Evolutionary conservation across 2,113 vertebrate genomes (phyloP).

Genomic region (Larimichthys polyactis): DNA sequence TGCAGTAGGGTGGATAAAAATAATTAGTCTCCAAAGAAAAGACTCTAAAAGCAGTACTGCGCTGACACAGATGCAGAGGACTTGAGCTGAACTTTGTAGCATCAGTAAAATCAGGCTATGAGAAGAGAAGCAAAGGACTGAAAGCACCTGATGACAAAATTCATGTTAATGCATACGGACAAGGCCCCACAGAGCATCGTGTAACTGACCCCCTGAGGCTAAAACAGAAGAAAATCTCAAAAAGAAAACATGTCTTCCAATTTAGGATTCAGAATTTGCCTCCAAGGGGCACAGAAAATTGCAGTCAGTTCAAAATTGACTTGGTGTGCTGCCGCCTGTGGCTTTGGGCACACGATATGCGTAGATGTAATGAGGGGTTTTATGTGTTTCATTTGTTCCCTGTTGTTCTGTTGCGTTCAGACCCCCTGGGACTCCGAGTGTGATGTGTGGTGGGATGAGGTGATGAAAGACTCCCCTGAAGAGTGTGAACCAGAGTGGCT

Average conservation of each 20-base stretch:
- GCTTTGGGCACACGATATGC: background rate
- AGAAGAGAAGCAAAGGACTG: too few species aligned
- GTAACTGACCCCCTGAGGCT: background rate
- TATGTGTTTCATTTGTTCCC: slow-evolving; percentile 14
- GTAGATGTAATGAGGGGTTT: slow-evolving; percentile 14
- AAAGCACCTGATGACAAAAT: background rate
- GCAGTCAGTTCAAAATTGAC: background rate
- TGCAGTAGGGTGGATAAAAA: background rate
- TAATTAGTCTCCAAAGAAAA: background rate
- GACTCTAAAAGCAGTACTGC: background rate
- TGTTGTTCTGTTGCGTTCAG: slow-evolving; percentile 59
- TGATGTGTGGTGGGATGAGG: slow-evolving; percentile 86
- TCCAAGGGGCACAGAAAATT: background rate
- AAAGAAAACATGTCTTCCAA: background rate
- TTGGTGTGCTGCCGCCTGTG: slow-evolving; percentile 1
- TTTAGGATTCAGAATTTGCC: slow-evolving; percentile 19
- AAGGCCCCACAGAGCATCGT: background rate
- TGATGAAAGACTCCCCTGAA: slow-evolving; percentile 75
- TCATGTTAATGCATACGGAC: background rate
- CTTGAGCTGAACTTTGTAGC: background rate
- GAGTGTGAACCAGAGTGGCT: slow-evolving; percentile 88
- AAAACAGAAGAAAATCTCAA: background rate
- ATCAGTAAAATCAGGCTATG: too few species aligned
- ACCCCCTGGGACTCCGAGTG: slow-evolving; percentile 81
- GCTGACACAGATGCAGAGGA: background rate